Evolutionary conservation across 2,888 invertebrate species (phyloP).

Genomic region (Leistus spinibarbis): DNA sequence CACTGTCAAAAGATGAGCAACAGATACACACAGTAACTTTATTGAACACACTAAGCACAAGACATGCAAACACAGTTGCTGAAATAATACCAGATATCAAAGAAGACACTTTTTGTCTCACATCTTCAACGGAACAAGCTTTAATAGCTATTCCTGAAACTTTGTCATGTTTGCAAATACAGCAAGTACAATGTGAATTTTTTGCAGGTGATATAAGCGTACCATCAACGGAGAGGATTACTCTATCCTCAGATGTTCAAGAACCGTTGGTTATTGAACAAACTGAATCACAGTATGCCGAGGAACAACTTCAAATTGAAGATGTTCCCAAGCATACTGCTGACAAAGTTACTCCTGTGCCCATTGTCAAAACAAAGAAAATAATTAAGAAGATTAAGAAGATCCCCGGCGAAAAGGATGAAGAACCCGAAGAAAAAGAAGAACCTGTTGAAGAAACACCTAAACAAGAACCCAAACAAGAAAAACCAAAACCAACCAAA

Average conservation of each 20-base stretch:
- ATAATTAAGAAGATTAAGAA: slow-evolving; percentile 36
- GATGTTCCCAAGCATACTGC: slow-evolving; percentile 38
- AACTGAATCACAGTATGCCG: slow-evolving; percentile 1
- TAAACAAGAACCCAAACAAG: slow-evolving; percentile 24
- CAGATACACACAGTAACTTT: slow-evolving; percentile 16
- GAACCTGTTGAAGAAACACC: slow-evolving; percentile 36
- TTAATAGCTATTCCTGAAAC: slow-evolving; percentile 12
- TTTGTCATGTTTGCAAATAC: slow-evolving; percentile 20
- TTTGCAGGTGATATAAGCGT: slow-evolving; percentile 34
- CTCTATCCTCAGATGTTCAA: slow-evolving; percentile 3
- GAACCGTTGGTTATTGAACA: slow-evolving; percentile 12
- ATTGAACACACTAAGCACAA: slow-evolving; percentile 5
- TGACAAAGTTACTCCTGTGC: slow-evolving; percentile 38
- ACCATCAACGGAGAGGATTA: slow-evolving; percentile 2
- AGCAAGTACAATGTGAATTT: slow-evolving; percentile 33
- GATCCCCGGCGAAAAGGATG: slow-evolving; percentile 40
- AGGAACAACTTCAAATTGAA: slow-evolving; percentile 25
- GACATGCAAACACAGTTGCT: slow-evolving; percentile 18
- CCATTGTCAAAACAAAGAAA: slow-evolving; percentile 25
- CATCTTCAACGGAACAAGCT: slow-evolving; percentile 8
- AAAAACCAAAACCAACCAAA: slow-evolving; percentile 18
- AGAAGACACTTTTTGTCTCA: slow-evolving; percentile 14
- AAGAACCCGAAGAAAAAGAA: slow-evolving; percentile 42
- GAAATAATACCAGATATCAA: slow-evolving; percentile 21
- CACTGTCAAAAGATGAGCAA: not conserved